Evolutionary conservation across 2,113 vertebrate genomes (phyloP), one percentile per base, ranked within the genome.

Genomic region (Microcebus ravelobensis): DNA sequence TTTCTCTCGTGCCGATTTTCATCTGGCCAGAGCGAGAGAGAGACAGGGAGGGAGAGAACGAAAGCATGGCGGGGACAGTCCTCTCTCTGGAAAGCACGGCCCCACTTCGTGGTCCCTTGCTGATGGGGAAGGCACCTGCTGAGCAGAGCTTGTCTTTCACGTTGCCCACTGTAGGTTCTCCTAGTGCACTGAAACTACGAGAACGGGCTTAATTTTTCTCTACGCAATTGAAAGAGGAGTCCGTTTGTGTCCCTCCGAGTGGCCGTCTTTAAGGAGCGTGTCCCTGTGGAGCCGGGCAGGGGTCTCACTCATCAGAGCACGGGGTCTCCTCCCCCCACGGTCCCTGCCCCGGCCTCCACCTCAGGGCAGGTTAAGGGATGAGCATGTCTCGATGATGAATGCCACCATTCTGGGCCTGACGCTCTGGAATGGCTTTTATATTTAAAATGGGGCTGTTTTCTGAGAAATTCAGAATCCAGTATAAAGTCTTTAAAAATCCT

Each of bases 381-480:
- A 65, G 3, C 45, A 74, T 0, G 0, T 50, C 23, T 89, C 1
- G 68, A 20, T 34, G 12, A 29, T 85, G 85, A 84, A 76, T 76
- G 25, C 31, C 42, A 29, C 13, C 31, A 36, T 50, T 77, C 4
- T 74, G 45, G 11, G 27, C 42, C 52, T 70, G 34, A 57, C 25
- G 45, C 8, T 91, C 8, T 55, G 3, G 50, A 20, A 65, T 71
- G 25, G 17, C 50, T 34, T 91, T 84, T 88, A 29, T 71, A 31
- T 71, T 77, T 86, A 73, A 81, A 91, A 77, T 57, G 18, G 21
- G 1, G 3, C 29, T 89, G n/a, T 59, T 20, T 42, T 87, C 6
- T 61, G 87, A 80, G 74, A 84, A 80, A 90, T 45, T 90, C 36
- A 61, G n/a, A 83, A 39, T 63, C 21, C 34, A 48, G 1, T 68